A percentile compares a stretch with the other conserved stretches of the same genome.
Evolutionary conservation across 2,797 vertebrate species (phyloP).

Genomic region (Chloroceryle amazona): DNA sequence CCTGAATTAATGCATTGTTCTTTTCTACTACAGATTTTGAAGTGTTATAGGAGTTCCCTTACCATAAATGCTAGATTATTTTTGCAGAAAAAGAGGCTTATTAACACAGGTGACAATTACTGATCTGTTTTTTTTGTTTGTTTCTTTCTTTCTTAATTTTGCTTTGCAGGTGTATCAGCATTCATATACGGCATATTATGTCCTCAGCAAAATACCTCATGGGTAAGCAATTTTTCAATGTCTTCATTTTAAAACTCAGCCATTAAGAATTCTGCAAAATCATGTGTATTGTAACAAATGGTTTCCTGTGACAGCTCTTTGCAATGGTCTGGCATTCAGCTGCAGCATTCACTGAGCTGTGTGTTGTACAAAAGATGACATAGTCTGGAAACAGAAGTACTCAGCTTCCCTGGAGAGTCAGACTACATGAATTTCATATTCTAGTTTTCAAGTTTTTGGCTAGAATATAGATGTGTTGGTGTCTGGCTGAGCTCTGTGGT

Average conservation of each 20-base stretch:
- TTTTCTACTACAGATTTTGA: not conserved
- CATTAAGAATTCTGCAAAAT: constrained; percentile 17
- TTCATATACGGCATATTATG: constrained; percentile 92
- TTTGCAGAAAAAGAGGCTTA: not conserved
- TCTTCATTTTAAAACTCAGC: constrained; percentile 37
- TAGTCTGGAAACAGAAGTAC: constrained; percentile 14
- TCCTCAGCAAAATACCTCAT: constrained; percentile 93
- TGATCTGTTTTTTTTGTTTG: constrained; percentile 27
- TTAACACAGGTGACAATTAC: constrained; percentile 30
- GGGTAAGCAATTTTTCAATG: constrained; percentile 86
- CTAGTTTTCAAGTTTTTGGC: not conserved
- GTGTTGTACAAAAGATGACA: not conserved
- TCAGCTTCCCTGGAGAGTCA: not conserved
- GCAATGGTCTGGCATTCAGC: not conserved
- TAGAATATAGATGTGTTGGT: not conserved
- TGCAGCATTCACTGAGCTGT: not conserved
- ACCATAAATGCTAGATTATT: not conserved
- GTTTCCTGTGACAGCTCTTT: not conserved
- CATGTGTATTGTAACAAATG: not conserved
- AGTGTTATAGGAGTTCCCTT: not conserved
- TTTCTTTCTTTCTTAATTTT: constrained; percentile 36
- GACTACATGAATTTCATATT: not conserved
- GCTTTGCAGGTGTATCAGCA: constrained; percentile 90
- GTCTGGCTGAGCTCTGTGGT: not conserved
- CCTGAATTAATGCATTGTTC: not conserved